These are phyloP conservation scores for Tauraco hartlaubi DNA, from an alignment of 2,797 vertebrate species.

Conservation along the genomic window DNA sequence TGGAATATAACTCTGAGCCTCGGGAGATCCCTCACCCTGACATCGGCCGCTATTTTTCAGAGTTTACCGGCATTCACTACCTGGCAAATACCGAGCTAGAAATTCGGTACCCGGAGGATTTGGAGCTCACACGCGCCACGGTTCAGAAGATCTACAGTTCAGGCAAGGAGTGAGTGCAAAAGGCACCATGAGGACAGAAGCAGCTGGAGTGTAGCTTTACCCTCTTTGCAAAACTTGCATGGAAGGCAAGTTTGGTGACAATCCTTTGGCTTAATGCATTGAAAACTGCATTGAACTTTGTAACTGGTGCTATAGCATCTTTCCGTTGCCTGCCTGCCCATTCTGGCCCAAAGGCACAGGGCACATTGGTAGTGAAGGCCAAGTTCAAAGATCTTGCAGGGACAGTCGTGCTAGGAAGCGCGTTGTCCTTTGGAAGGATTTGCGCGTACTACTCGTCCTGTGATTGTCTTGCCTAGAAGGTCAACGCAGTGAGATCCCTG, in stretches of 20 bases:
- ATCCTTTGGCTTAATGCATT: constrained; percentile 52
- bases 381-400: constrained; percentile 42
- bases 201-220: constrained; percentile 58
- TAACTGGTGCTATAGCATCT: constrained; percentile 44
- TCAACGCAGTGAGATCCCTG: neutral
- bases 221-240: constrained; percentile 29
- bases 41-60: constrained; percentile 94
- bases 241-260: constrained; percentile 7
- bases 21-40: constrained; percentile 94
- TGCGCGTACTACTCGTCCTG: neutral
- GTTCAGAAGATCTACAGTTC: constrained; percentile 87
- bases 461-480: neutral
- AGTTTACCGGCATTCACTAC: constrained; percentile 90
- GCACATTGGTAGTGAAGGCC: constrained; percentile 26
- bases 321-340: neutral
- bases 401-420: neutral
- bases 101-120: constrained; percentile 91
- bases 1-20: constrained; percentile 91
- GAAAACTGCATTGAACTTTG: constrained; percentile 45
- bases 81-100: constrained; percentile 92
- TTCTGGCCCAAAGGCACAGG: constrained; percentile 43
- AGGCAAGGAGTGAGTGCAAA: constrained; percentile 69
- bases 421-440: neutral
- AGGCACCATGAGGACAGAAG: neutral
- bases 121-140: constrained; percentile 81